A percentile compares a stretch with the other conserved stretches of the same genome.
Evolutionary conservation across 2,797 vertebrate genomes (phyloP).

Genomic region (Salmo trutta): DNA sequence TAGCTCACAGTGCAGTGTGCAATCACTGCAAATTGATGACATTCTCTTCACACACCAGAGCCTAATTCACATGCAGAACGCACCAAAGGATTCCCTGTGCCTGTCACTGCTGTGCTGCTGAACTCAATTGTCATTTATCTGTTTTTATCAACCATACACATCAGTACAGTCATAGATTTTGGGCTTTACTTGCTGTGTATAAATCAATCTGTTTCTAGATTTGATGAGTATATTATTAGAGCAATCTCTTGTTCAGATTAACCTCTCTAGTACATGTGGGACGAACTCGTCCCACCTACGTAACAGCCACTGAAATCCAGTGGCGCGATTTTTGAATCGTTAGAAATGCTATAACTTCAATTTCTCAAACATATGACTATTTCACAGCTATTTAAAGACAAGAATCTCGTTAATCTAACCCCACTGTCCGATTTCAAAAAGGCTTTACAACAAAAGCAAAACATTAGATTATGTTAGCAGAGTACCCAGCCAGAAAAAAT

Average conservation of each 20-base stretch:
- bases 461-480: too few relatives aligned
- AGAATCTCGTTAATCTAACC: too few relatives aligned
- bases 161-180: background rate
- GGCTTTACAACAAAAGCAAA: too few relatives aligned
- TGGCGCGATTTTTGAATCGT: too few relatives aligned
- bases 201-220: background rate
- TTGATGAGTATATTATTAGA: background rate
- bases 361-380: too few relatives aligned
- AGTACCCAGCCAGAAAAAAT: too few relatives aligned
- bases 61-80: constrained; percentile 30
- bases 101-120: constrained; percentile 1
- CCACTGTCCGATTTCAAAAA: too few relatives aligned
- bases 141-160: background rate
- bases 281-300: too few relatives aligned
- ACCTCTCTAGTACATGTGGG: too few relatives aligned
- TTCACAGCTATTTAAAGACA: too few relatives aligned
- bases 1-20: constrained; percentile 57
- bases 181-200: background rate
- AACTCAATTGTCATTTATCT: background rate
- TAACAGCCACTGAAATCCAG: too few relatives aligned
- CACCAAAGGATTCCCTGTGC: background rate
- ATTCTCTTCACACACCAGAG: constrained; percentile 30
- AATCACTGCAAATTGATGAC: constrained; percentile 51
- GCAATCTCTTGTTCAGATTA: constrained; percentile 1
- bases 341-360: too few relatives aligned